A percentile compares a stretch with the other conserved stretches of the same genome.
Evolutionary conservation across 2,113 vertebrate species (phyloP).

Genomic region (human): DNA sequence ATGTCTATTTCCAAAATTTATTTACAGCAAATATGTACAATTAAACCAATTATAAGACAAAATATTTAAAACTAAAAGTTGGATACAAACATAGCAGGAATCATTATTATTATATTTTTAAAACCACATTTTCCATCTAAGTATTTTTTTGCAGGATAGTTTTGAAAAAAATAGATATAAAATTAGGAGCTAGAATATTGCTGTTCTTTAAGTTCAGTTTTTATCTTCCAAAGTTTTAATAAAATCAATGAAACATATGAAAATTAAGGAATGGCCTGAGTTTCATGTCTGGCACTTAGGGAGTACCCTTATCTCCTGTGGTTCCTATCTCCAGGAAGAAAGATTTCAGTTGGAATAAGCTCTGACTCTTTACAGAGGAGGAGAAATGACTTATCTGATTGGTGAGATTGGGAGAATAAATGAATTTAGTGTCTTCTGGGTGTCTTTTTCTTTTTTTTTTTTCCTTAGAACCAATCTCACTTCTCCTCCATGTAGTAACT

Average conservation of each 20-base stretch:
- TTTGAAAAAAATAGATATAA: background rate
- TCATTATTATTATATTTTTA: background rate
- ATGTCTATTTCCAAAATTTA: background rate
- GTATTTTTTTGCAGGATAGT: background rate
- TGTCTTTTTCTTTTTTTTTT: background rate
- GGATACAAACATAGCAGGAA: background rate
- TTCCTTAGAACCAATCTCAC: background rate
- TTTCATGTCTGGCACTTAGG: background rate
- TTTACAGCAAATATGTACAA: background rate
- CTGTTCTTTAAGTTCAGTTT: background rate
- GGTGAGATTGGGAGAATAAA: background rate
- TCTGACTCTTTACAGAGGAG: background rate
- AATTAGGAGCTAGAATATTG: background rate
- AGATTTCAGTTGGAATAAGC: background rate
- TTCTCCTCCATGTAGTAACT: background rate
- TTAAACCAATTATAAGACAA: background rate
- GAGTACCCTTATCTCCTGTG: background rate
- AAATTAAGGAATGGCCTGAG: background rate
- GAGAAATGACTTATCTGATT: background rate
- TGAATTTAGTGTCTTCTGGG: background rate
- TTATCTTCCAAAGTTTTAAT: background rate
- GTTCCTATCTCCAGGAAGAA: background rate
- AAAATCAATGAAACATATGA: background rate
- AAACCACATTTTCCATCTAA: background rate
- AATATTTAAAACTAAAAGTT: conserved; percentile 24